phyloP scores from a whole-genome alignment of 2,888 invertebrate species.

The Sympetrum striolatum region DNA sequence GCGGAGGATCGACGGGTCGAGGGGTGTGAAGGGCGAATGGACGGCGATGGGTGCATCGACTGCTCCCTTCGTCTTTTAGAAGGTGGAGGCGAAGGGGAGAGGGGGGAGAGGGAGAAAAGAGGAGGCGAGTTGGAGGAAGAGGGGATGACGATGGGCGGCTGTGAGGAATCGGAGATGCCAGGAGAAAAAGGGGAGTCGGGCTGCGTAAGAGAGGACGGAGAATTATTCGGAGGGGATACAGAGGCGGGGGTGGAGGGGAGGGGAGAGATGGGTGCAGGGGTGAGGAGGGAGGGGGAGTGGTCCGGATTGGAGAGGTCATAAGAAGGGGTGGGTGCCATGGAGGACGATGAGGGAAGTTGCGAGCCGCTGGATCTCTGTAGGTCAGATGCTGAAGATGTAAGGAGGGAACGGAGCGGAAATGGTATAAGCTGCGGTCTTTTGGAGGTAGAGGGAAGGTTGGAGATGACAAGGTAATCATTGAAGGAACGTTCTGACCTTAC shows the following conservation, averaged over 20 bases:
- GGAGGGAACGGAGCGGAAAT: neutral
- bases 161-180: neutral
- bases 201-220: neutral
- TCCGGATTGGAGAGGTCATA: neutral
- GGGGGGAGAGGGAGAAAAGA: neutral
- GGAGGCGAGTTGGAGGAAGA: neutral
- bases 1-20: neutral
- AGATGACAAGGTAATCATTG: neutral
- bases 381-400: neutral
- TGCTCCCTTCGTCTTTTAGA: neutral
- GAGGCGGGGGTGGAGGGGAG: neutral
- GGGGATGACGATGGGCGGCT: neutral
- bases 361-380: neutral
- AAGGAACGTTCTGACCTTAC: neutral
- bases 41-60: neutral
- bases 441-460: neutral
- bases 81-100: neutral
- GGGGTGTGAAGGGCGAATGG: neutral
- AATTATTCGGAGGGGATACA: neutral
- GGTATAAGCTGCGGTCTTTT: neutral
- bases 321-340: neutral
- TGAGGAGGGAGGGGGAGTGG: neutral
- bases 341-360: neutral
- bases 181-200: neutral
- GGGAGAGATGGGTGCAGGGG: neutral